Evolutionary conservation across 2,888 invertebrate species (phyloP), one percentile per base, ranked within the genome.

Genomic region (Tenthredo livida): DNA sequence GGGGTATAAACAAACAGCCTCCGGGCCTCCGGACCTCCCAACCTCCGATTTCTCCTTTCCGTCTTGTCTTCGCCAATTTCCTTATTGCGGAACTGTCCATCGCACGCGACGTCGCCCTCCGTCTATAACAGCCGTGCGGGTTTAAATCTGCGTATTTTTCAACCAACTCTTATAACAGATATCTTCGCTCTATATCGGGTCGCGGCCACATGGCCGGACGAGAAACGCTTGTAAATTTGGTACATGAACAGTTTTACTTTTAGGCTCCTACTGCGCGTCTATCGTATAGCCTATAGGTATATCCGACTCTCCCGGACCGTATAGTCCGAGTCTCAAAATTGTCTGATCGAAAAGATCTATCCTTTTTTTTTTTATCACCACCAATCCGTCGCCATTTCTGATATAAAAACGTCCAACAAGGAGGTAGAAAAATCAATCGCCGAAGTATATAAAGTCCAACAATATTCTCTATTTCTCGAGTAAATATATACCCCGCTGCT

Each of bases 121-220:
- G 43, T 73, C 12, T 73, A 2, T 73, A 2, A 73, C 58, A n/a
- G 40, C 6, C 58, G 15, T 9, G n/a, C 0, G 0, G 1, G n/a
- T 73, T 73, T 50, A 77, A 80, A 80, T 80, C 61, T 80, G 61
- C 80, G 61, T 80, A 25, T 77, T 80, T 61, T 78, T 78, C 37
- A 29, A 78, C 29, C 33, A 29, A 75, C 40, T 40, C 25, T 75
- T 9, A 15, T 21, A 15, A 47, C 47, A 80, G 80, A 80, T 80
- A 80, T 80, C 80, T 80, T 40, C 17, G 9, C 80, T 80, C 80
- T 80, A 80, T 80, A 80, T 77, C 77, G 47, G 77, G 54, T 15
- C 25, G 29, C 29, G 73, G 77, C 77, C 77, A 77, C 33, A 77
- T 77, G 77, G 77, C 77, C 54, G 29, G 47, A 50, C 29, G 50